Evolutionary conservation across 2,888 invertebrate species (phyloP), one percentile per base, ranked within the genome.

Genomic region (Alitta virens): DNA sequence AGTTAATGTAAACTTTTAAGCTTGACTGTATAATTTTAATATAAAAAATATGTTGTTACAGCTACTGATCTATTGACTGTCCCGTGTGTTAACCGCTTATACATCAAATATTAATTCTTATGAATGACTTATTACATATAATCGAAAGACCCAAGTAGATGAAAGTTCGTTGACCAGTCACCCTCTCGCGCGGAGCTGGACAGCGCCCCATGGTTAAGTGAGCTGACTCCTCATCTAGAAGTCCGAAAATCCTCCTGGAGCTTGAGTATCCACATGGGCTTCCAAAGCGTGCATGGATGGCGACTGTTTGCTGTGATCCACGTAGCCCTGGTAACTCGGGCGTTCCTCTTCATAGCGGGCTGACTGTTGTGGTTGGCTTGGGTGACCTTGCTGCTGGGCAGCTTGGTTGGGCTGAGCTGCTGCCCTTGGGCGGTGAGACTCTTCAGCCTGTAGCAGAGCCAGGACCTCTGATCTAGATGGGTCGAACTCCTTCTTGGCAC

Each of bases 391-490:
- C 52, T 52, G 52, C 24, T 18, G 52, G 2, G 14, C 23, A 5
- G 14, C 52, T 5, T 33, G 33, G 7, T 33, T 5, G 33, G 33
- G 33, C 33, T 33, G 33, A 33, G 56, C 40, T 3, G 40, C 40
- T 7, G 57, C 12, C 12, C 2, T 5, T 16, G 25, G 27, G 2
- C 26, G 24, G 7, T 16, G 38, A n/a, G 27, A 60, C 38, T 70
- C 70, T 40, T 70, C 65, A 54, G 69, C 70, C 33, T 49, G 40
- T 18, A 70, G 56, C 55, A 70, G 27, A 16, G 63, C 60, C 26
- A 53, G 55, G 12, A 70, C 68, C 33, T 63, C 63, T 12, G 70
- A 70, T 23, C 63, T 52, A 21, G 50, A 38, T 21, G 67, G 68
- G 49, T 69, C 64, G 55, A 70, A 70, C 33, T 58, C 56, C 62